Base-by-base conservation (phyloP, 2,888 invertebrate genomes). In the Operophtera brumata region DNA sequence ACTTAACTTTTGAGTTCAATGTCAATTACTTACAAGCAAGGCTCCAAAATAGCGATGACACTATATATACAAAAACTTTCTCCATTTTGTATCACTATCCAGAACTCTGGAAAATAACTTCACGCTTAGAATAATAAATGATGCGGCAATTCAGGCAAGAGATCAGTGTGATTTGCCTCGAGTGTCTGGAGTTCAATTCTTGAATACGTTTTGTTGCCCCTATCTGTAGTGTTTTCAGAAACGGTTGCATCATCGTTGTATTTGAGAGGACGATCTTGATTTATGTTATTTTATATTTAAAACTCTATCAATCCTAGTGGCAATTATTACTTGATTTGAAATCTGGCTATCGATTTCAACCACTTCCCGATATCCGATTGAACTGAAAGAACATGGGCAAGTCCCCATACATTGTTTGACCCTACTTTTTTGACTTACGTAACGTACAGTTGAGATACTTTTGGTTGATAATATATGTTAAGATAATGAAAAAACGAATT, bases 181-280 rank as follows among this genome's bases (percentile, higher is more conserved):
- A 49, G n/a, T n/a, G n/a, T n/a, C n/a, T n/a, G n/a, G n/a, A n/a
- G 44, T 79, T 80, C 77, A 75, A 76, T 82, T 82, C 79, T 73
- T 75, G 52, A 78, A 78, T 73, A 73, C 71, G 74, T 73, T 76
- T 75, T 72, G 77, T 77, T 77, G 73, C 73, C 77, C 70, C 65
- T 72, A 64, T 61, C 6, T 41, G 78, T 84, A 83, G 69, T 47
- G 84, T 72, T 69, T 34, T 79, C 78, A 82, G 25, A 53, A 63
- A 57, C 63, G 66, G 61, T 46, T 26, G 13, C 8, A 9, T 47
- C 37, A 46, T 46, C 36, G 4, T 25, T 40, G 20, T 25, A 1
- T 40, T 34, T 36, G 2, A 2, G 6, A n/a, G 11, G 30, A 30
- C 7, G 30, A 30, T 30, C 5, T 9, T 7, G 7, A 7, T 30